Conservation (phyloP, 2,888 invertebrate genomes). For the Agrochola lychnidis region DNA sequence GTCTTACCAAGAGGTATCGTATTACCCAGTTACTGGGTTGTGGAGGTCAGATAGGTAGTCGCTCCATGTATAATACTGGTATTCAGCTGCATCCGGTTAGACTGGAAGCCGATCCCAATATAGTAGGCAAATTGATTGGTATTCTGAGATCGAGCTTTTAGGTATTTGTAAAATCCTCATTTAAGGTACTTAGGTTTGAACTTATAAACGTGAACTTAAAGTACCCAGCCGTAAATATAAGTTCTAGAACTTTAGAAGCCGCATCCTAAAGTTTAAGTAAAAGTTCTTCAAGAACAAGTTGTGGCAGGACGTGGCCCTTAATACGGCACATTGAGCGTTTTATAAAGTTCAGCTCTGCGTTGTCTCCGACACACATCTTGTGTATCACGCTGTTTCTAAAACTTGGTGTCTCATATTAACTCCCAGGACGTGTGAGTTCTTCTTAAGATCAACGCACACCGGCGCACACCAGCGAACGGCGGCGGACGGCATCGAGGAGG, state of each 20-base stretch:
- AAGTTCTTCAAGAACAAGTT: not conserved
- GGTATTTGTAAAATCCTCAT: too few species aligned
- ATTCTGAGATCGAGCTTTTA: too few species aligned
- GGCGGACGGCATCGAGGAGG: not conserved
- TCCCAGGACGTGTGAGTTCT: not conserved
- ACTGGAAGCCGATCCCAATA: too few species aligned
- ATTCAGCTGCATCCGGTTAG: too few species aligned
- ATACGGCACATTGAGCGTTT: not conserved
- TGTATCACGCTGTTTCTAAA: not conserved
- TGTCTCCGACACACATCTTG: not conserved
- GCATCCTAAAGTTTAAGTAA: not conserved
- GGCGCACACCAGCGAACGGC: too few species aligned
- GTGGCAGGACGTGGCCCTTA: not conserved
- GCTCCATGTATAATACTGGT: too few species aligned
- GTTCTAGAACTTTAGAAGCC: not conserved
- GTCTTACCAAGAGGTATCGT: too few species aligned
- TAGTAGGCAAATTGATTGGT: too few species aligned
- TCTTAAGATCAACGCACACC: too few species aligned
- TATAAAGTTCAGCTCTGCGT: not conserved
- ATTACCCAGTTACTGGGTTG: too few species aligned
- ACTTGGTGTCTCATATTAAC: not conserved
- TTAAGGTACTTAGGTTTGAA: too few species aligned
- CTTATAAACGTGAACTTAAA: not conserved
- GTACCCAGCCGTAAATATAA: not conserved
- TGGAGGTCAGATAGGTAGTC: too few species aligned